Base-by-base conservation (phyloP, 2,113 vertebrate genomes). In the Pardalotus punctatus region DNA sequence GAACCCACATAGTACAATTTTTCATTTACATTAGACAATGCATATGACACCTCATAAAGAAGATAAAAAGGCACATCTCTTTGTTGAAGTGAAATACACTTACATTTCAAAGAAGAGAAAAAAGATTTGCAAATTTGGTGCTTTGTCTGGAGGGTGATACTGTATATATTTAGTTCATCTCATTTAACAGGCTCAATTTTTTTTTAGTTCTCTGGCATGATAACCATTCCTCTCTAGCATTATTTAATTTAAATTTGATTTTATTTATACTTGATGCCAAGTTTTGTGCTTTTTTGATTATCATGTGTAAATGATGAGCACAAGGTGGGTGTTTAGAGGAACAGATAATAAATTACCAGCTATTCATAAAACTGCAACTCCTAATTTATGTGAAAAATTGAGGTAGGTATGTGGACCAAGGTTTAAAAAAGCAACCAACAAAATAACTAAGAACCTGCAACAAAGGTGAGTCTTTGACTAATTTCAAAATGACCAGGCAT, bases 11-110 rank as follows among this genome's bases (percentile, higher is more conserved):
- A 3, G 14, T 56, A 47, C 27, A 78, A 81, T 70, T 84, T 88
- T 96, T 95, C 65, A 81, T 66, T 82, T 87, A 27, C 45, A 67
- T 71, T 83, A 88, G 28, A 73, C 45, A 70, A 83, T 48, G 20
- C 31, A 61, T 56, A 65, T 73, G 72, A 88, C 56, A 88, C 5
- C 29, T 94, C 70, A 66, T 69, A 83, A 91, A 95, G 73, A 91
- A 88, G 86, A 81, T 81, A 42, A 91, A 96, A 94, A 92, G 31
- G 36, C n/a, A 45, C 19, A 61, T 81, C 42, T 82, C 57, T 88
- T 31, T 77, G 67, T 66, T 80, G 31, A 88, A 72, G 14, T 23
- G 50, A 93, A 95, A 82, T 76, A 80, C 8, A 45, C 40, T 81
- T 86, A 67, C 33, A 81, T 76, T 76, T 93, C 61, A 93, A 85